Base-by-base conservation (phyloP, 2,113 vertebrate species). In the Suricata suricatta region DNA sequence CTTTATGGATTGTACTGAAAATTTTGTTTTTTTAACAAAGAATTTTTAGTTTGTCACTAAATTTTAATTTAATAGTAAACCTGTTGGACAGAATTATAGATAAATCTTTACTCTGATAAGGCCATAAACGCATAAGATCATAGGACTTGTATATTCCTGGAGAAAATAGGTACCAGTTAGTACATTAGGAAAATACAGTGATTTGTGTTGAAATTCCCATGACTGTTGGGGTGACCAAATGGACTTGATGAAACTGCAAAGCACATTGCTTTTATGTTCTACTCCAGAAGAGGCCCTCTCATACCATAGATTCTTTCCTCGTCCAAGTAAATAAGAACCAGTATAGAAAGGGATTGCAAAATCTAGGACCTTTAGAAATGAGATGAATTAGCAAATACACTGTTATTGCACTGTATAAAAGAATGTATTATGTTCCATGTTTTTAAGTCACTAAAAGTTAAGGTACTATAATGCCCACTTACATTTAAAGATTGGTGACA, bases 401-500 rank as follows among this genome's bases (percentile, higher is more conserved):
- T 95, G 64, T 57, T 69, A 41, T 38, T 60, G 12, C 71, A 47
- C 11, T 52, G 60, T 86, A 64, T 71, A 88, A 88, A 77, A 89
- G n/a, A 91, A 54, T 64, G 15, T 72, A 74, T 68, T 68, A 31
- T 52, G 4, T 90, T 96, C 57, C 81, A 44, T 91, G 68, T 47
- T 93, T 88, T 96, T 87, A 85, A 96, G 44, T 96, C n/a, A 50
- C 44, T 44, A 27, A 85, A 96, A 72, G 21, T 82, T 79, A 35
- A 9, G 38, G 14, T 50, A n/a, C 25, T 35, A 9, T 27, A 83
- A 63, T 76, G 50, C 25, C 74, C 44, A 81, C 80, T 96, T 64
- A 87, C 76, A 68, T 85, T 35, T 80, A 92, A 80, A 71, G 88
- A 54, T 90, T 93, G 85, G 85, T 86, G 95, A 91, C 81, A 68